Conservation (phyloP, 2,888 invertebrate species). For the Tenodera sinensis region DNA sequence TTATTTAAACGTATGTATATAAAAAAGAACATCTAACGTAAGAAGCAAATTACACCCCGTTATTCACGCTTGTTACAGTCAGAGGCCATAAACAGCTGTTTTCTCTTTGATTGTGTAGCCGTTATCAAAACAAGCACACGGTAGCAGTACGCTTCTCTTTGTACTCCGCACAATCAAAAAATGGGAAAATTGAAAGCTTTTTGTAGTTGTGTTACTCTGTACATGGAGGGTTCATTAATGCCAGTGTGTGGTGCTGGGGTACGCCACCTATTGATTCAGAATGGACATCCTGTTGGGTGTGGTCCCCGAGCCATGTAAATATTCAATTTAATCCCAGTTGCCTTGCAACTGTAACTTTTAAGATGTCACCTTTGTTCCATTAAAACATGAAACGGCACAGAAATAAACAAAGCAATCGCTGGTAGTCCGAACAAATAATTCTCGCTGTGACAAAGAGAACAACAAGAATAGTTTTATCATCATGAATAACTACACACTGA, state of each 20-base stretch:
- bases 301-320: not conserved
- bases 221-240: not conserved
- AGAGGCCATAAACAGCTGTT: not conserved
- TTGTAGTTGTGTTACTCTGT: not conserved
- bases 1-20: not conserved
- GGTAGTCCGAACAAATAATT: not conserved
- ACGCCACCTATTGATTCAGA: not conserved
- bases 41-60: not conserved
- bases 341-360: not conserved
- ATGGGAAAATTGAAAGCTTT: not conserved
- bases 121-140: not conserved
- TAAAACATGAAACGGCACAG: not conserved
- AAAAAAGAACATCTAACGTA: not conserved
- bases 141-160: not conserved
- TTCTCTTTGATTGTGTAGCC: not conserved
- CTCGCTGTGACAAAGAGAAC: not conserved
- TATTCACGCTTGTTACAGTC: not conserved
- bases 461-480: not conserved
- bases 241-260: not conserved
- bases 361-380: not conserved
- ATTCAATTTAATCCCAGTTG: not conserved
- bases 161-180: not conserved
- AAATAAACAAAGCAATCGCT: not conserved
- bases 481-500: not conserved
- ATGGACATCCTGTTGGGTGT: not conserved